Evolutionary conservation across 2,888 invertebrate genomes (phyloP), one percentile per base, ranked within the genome.

Genomic region (Drosophila seclusa): DNA sequence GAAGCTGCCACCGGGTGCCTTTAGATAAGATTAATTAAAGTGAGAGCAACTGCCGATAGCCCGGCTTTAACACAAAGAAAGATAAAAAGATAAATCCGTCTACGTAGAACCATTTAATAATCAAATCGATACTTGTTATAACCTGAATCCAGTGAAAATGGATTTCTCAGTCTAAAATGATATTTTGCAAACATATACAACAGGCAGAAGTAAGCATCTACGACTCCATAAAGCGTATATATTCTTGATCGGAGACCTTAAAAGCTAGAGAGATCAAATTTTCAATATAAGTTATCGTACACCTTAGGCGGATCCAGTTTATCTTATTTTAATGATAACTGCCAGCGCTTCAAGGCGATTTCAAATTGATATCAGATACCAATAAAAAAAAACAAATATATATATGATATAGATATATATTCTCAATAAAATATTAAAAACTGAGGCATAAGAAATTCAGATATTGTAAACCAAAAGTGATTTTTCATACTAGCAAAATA

Each of bases 1-100:
- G 49, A 64, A 32, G 48, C 64, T 64, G 61, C n/a, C 34, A 32
- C 34, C 57, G 45, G 27, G 21, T n/a, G 32, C 24, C 53, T 27
- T n/a, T n/a, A 24, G 40, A 16, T 50, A n/a, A 29, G 18, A 48
- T 55, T 40, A 49, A 67, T 31, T 54, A 16, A 16, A 53, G 27
- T 34, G n/a, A 21, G 57, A 11, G 18, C 24, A 38, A 29, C 24
- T 11, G 18, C 36, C 13, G 13, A 4, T 36, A n/a, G 18, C 27
- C 11, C 11, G 16, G 16, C 45, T 45, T 21, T 7, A 21, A 45
- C 7, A 45, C 16, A 24, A 54, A 53, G 27, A 18, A 24, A 5
- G 7, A 45, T 45, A 4, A 21, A 24, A 1, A 45, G 24, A 45
- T 24, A 21, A 45, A 21, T 21, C 1, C 11, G 6, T 11, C 11